Evolutionary conservation across 2,888 invertebrate species (phyloP), one percentile per base, ranked within the genome.

Genomic region (Athalia rosae): DNA sequence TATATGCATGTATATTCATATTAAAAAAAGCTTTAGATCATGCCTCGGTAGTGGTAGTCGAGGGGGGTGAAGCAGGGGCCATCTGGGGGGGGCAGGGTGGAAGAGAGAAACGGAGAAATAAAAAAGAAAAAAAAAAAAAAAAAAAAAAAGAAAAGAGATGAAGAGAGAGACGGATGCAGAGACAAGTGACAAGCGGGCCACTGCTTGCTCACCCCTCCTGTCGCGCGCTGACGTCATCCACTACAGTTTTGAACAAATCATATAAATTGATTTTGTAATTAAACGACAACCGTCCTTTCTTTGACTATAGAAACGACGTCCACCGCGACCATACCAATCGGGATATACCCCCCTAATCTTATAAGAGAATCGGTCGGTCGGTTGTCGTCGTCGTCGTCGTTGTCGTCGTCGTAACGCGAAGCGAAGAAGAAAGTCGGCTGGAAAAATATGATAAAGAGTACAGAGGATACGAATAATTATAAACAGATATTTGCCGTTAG

Each of bases 81-180:
- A 15, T 79, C 84, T n/a, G n/a, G n/a, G 87, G 56, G 67, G 58
- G 76, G 81, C 91, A 91, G 50, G 91, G 91, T 64, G 91, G 91
- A 79, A 91, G 91, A 64, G 89, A 91, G 91, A 1, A 90, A 91
- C 81, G 89, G 92, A 64, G 92, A 92, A 82, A 91, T 89, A 63
- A 91, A 91, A 74, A 82, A 91, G 67, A 79, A 91, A 78, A 90
- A 90, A 80, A 91, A 91, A 83, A 91, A 91, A 76, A 74, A 82
- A 91, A 67, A 74, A 82, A 91, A 67, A 79, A 91, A 78, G 90
- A 90, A 80, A 91, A 91, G 83, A 91, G 91, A 76, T 89, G 89
- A 83, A 91, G 91, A 92, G 81, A 81, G 84, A 84, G 86, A 84
- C 81, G 83, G 84, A 76, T 82, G 83, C 83, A 84, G 79, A 82